Conservation (phyloP, 2,888 invertebrate species). For the Drepanosiphum platanoidis region DNA sequence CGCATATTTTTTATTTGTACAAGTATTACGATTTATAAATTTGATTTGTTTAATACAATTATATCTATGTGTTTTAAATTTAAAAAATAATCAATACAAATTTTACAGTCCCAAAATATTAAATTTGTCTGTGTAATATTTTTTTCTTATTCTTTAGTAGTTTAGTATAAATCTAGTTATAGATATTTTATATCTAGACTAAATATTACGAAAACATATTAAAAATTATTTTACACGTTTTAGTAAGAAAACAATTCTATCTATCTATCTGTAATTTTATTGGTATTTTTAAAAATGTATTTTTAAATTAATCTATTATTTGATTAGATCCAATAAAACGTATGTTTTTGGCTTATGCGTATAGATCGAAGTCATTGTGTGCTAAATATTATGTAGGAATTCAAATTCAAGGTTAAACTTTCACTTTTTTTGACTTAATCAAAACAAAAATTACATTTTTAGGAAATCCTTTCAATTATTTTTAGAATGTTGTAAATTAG, state of each 20-base stretch:
- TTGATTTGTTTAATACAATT: too few relatives aligned
- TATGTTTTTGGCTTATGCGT: not conserved
- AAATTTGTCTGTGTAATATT: not conserved
- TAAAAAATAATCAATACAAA: too few relatives aligned
- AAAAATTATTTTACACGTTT: too few relatives aligned
- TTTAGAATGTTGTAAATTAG: too few relatives aligned
- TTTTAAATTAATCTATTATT: not conserved
- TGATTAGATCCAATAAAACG: not conserved
- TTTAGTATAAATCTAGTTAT: not conserved
- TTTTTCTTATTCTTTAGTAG: not conserved
- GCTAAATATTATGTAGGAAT: not conserved
- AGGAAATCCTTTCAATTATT: not conserved
- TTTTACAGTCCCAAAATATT: not conserved
- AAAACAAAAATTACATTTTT: not conserved
- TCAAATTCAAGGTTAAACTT: constrained; percentile 13
- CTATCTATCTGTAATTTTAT: too few relatives aligned
- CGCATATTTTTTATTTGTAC: not conserved
- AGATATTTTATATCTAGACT: not conserved
- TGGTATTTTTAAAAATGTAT: not conserved
- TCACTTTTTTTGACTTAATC: constrained; percentile 22
- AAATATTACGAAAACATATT: not conserved
- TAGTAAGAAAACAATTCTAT: too few relatives aligned
- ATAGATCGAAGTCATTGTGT: not conserved
- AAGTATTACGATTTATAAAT: not conserved
- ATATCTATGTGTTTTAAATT: too few relatives aligned